These are phyloP conservation scores for Dermatemys mawii DNA, from an alignment of 2,113 vertebrate genomes.

Conservation along the genomic window DNA sequence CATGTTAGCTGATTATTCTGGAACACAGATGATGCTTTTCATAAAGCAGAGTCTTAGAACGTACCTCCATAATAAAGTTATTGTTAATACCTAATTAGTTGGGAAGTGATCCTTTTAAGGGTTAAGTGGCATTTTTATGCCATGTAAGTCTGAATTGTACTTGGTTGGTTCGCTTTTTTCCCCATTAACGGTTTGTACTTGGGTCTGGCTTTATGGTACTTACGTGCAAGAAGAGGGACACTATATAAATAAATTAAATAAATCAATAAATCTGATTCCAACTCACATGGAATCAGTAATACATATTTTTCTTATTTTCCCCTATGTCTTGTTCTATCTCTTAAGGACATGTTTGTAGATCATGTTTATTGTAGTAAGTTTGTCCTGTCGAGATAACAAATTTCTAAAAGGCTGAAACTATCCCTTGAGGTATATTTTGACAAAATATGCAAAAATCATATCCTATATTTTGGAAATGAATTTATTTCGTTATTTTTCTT, in stretches of 20 bases:
- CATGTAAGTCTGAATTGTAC: background rate
- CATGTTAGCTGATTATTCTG: constrained; percentile 55
- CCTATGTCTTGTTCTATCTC: background rate
- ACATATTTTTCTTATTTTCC: background rate
- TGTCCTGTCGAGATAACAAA: background rate
- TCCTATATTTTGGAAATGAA: background rate
- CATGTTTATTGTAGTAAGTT: background rate
- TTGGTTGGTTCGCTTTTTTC: constrained; percentile 13
- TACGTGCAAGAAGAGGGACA: background rate
- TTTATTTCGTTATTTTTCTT: background rate
- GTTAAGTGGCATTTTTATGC: background rate
- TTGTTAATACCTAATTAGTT: constrained; percentile 48
- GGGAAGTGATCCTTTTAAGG: background rate
- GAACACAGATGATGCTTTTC: constrained; percentile 51
- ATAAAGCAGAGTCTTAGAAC: constrained; percentile 47
- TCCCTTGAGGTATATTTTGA: constrained; percentile 1
- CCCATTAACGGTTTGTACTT: background rate
- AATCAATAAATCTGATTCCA: background rate
- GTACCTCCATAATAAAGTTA: constrained; percentile 30
- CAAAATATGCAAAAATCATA: constrained; percentile 1
- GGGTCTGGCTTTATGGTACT: background rate
- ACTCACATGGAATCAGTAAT: background rate
- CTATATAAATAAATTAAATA: background rate
- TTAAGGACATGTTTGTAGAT: constrained; percentile 13
- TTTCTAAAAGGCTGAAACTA: background rate